Conservation (phyloP, 2,888 invertebrate species). For the Drosophila nigricruria region DNA sequence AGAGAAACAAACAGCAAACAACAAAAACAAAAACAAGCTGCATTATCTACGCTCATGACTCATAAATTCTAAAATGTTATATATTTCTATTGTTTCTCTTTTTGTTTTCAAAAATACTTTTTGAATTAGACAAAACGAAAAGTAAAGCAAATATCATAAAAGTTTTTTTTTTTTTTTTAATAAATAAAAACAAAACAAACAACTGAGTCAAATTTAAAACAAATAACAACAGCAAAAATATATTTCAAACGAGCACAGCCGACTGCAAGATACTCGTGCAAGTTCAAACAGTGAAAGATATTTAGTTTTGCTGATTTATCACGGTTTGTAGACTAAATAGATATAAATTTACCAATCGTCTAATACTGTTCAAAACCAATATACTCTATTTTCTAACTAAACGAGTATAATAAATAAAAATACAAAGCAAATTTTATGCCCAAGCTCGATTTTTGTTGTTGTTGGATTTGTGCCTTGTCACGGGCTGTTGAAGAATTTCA, state of each 20-base stretch:
- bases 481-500: slow-evolving; percentile 49
- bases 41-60: slow-evolving; percentile 5
- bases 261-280: neutral
- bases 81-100: neutral
- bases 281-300: neutral
- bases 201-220: neutral
- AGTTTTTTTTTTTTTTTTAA: neutral
- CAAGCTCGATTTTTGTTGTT: slow-evolving; percentile 25
- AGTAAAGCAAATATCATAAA: slow-evolving; percentile 24
- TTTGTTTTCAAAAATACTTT: neutral
- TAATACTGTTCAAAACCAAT: neutral
- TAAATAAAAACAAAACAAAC: slow-evolving; percentile 2
- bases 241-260: neutral
- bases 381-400: neutral
- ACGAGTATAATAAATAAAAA: slow-evolving; percentile 14
- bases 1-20: neutral
- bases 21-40: neutral
- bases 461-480: slow-evolving; percentile 47
- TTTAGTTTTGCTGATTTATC: neutral
- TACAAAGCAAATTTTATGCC: slow-evolving; percentile 42
- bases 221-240: neutral
- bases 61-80: neutral
- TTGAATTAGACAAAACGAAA: slow-evolving; percentile 25
- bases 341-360: no score
- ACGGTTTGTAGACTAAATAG: no score